Percentiles rank a stretch among this genome's conserved stretches.
Evolutionary conservation across 2,888 invertebrate species (phyloP).

Genomic region (Netelia melanura): DNA sequence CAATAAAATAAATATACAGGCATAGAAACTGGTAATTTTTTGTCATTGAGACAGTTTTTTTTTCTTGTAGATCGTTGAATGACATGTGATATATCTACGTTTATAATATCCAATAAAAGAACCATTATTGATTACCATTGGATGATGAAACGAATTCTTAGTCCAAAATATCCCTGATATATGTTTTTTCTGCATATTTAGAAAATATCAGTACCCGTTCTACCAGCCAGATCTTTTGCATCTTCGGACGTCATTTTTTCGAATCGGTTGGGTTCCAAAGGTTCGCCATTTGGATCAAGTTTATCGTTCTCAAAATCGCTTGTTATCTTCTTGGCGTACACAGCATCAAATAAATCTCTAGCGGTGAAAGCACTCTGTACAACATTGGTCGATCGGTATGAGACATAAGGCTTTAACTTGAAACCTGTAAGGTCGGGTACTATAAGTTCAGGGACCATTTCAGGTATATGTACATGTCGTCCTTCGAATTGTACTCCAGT

Average conservation of each 20-base stretch:
- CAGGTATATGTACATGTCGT: constrained; percentile 88
- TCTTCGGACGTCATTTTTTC: constrained; percentile 91
- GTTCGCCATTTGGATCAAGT: constrained; percentile 89
- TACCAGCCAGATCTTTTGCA: constrained; percentile 89
- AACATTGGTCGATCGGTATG: constrained; percentile 91
- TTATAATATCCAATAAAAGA: constrained; percentile 18
- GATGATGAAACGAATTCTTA: not conserved
- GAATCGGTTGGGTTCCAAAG: constrained; percentile 90
- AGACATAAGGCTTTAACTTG: constrained; percentile 96
- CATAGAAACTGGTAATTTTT: constrained; percentile 26
- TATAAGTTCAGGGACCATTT: constrained; percentile 96
- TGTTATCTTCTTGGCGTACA: constrained; percentile 92
- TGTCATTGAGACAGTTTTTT: not conserved
- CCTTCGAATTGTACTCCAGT: constrained; percentile 87
- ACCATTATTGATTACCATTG: constrained; percentile 54
- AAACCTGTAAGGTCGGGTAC: constrained; percentile 95
- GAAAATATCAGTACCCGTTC: constrained; percentile 92
- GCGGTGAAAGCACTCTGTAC: constrained; percentile 93
- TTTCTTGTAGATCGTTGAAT: constrained; percentile 37
- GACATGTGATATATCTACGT: constrained; percentile 1
- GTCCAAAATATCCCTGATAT: not conserved
- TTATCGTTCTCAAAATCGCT: constrained; percentile 91
- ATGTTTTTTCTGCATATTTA: not conserved
- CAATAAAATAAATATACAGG: constrained; percentile 50
- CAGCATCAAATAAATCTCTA: constrained; percentile 92